Evolutionary conservation across 2,113 vertebrate genomes (phyloP).

Genomic region (Petrocephalus zakoni): DNA sequence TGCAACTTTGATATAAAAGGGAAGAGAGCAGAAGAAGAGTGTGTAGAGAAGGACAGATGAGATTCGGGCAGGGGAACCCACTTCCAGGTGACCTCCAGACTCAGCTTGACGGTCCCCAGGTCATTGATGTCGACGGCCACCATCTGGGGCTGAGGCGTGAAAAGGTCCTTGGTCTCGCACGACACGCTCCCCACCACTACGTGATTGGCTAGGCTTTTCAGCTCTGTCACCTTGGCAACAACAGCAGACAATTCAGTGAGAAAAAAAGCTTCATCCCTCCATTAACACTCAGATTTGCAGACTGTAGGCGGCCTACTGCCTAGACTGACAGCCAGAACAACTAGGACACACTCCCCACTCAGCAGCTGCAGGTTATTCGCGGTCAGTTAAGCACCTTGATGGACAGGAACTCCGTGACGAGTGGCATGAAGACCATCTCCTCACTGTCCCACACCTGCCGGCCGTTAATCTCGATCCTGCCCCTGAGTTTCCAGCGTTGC

Average conservation of each 20-base stretch:
- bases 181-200: slow-evolving; percentile 91
- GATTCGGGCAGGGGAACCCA: slow-evolving; percentile 53
- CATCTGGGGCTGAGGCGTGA: slow-evolving; percentile 81
- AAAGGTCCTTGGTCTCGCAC: slow-evolving; percentile 93
- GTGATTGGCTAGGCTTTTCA: slow-evolving; percentile 91
- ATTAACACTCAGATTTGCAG: background rate
- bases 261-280: background rate
- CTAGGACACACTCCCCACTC: background rate
- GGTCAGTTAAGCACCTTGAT: slow-evolving; percentile 73
- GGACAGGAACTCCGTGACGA: slow-evolving; percentile 86
- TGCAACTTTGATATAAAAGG: background rate
- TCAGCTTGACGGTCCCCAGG: slow-evolving; percentile 94
- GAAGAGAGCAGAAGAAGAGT: background rate
- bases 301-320: background rate
- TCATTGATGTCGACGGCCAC: slow-evolving; percentile 97
- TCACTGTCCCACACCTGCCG: slow-evolving; percentile 97
- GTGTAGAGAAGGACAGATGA: background rate
- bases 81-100: slow-evolving; percentile 94
- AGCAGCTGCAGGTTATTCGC: background rate
- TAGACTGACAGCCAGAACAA: background rate
- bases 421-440: slow-evolving; percentile 85
- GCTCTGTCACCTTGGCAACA: slow-evolving; percentile 77
- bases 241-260: slow-evolving; percentile 13
- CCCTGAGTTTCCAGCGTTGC: slow-evolving; percentile 89
- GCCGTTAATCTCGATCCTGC: slow-evolving; percentile 83